Evolutionary conservation across 1,140 invertebrate species (phyloP).

Genomic region (Dendrolimus kikuchii): DNA sequence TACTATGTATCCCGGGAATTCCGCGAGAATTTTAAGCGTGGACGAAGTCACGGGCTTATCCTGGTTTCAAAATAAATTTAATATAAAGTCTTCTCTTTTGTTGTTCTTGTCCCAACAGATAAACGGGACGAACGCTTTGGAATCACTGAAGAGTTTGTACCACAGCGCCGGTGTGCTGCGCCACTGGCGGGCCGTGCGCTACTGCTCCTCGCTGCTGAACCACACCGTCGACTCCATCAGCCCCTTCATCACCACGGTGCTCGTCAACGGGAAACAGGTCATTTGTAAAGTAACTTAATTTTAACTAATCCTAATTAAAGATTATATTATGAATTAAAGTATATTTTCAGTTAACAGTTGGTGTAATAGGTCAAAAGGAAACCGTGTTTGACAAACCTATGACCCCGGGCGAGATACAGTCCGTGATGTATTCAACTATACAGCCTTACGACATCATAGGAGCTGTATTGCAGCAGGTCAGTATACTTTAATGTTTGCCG

Average conservation of each 20-base stretch:
- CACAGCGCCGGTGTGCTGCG: slow-evolving; percentile 88
- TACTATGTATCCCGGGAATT: too few species aligned
- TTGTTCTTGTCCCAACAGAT: slow-evolving; percentile 27
- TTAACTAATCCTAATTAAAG: background rate
- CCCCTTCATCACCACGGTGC: slow-evolving; percentile 96
- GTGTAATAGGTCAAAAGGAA: slow-evolving; percentile 94
- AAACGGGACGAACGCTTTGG: slow-evolving; percentile 76
- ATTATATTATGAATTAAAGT: background rate
- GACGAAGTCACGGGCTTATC: too few species aligned
- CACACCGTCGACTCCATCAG: slow-evolving; percentile 98
- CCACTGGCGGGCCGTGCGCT: slow-evolving; percentile 95
- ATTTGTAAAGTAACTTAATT: background rate
- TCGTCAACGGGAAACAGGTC: slow-evolving; percentile 98
- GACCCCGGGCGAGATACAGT: slow-evolving; percentile 93
- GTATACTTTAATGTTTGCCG: slow-evolving; percentile 29
- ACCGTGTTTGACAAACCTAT: slow-evolving; percentile 97
- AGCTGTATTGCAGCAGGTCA: slow-evolving; percentile 97
- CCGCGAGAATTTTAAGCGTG: too few species aligned
- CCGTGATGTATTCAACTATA: slow-evolving; percentile 88
- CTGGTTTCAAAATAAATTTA: background rate
- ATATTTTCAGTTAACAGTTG: slow-evolving; percentile 86
- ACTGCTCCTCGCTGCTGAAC: slow-evolving; percentile 92
- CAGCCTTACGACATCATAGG: slow-evolving; percentile 93
- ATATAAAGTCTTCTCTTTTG: background rate
- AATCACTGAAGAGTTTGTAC: slow-evolving; percentile 86